Conservation (phyloP, 2,113 vertebrate species). For the Ictidomys tridecemlineatus region DNA sequence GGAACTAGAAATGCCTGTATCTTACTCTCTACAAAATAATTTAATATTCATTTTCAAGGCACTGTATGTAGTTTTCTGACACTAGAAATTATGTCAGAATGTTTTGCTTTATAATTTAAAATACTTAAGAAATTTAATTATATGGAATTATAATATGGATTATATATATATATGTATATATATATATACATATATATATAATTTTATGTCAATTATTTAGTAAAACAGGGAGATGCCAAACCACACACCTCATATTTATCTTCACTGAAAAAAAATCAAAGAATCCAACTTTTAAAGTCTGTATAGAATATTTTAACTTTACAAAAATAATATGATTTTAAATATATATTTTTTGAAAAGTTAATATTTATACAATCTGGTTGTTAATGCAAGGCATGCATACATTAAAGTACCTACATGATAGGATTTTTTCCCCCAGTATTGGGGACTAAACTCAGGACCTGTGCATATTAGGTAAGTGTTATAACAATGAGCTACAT, state of each 20-base stretch:
- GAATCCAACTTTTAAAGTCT: not conserved
- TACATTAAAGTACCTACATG: not conserved
- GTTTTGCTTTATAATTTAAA: slow-evolving; percentile 40
- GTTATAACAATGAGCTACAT: not conserved
- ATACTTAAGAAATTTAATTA: slow-evolving; percentile 28
- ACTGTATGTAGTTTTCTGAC: slow-evolving; percentile 9
- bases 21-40: not conserved
- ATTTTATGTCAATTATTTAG: not conserved
- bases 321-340: not conserved
- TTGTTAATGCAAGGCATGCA: not conserved
- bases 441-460: not conserved
- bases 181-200: too few relatives aligned
- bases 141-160: not conserved
- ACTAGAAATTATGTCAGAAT: slow-evolving; percentile 15
- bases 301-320: slow-evolving; percentile 17
- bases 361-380: not conserved
- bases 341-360: slow-evolving; percentile 7
- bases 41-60: slow-evolving; percentile 22
- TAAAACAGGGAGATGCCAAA: not conserved
- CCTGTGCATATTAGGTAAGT: not conserved
- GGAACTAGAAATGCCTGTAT: too few relatives aligned
- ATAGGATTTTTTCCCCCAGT: not conserved
- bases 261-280: not conserved
- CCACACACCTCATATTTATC: not conserved
- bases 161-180: too few relatives aligned